phyloP scores from a whole-genome alignment of 2,113 vertebrate genomes.

The Sinocyclocheilus rhinocerous region DNA sequence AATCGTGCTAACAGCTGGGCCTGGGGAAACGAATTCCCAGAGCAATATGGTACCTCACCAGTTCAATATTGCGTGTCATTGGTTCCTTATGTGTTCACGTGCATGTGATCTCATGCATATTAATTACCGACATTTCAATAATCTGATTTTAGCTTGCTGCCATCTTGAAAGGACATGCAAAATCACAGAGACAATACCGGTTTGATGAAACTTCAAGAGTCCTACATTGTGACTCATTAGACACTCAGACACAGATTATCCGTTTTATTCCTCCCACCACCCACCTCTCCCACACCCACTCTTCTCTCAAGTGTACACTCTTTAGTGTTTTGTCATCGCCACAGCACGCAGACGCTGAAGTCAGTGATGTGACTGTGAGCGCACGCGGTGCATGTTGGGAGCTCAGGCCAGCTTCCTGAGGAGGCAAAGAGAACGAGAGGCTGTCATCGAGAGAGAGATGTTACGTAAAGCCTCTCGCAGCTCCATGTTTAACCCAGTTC shows the following conservation, averaged over 20 bases:
- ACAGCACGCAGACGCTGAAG: neutral
- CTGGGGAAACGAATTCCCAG: slow-evolving; percentile 19
- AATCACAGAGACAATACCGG: neutral
- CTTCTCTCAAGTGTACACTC: slow-evolving; percentile 7
- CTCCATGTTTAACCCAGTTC: slow-evolving; percentile 28
- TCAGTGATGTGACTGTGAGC: slow-evolving; percentile 32
- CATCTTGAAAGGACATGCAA: neutral
- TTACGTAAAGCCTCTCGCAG: slow-evolving; percentile 38
- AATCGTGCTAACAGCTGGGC: slow-evolving; percentile 23
- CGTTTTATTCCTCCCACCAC: neutral
- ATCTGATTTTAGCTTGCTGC: neutral
- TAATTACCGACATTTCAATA: neutral
- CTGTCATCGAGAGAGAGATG: slow-evolving; percentile 9
- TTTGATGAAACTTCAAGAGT: slow-evolving; percentile 27
- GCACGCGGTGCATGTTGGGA: slow-evolving; percentile 26
- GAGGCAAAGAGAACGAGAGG: neutral
- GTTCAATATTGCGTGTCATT: neutral
- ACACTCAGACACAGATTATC: slow-evolving; percentile 18
- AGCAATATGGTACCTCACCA: slow-evolving; percentile 11
- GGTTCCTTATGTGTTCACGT: neutral
- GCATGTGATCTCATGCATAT: slow-evolving; percentile 11
- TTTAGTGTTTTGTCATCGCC: neutral
- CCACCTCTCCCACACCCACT: neutral
- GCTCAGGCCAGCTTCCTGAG: neutral
- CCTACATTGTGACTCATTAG: slow-evolving; percentile 24